A percentile compares a stretch with the other conserved stretches of the same genome.
Evolutionary conservation across 1,140 invertebrate genomes (phyloP).

Genomic region (Camponotus vicinus): DNA sequence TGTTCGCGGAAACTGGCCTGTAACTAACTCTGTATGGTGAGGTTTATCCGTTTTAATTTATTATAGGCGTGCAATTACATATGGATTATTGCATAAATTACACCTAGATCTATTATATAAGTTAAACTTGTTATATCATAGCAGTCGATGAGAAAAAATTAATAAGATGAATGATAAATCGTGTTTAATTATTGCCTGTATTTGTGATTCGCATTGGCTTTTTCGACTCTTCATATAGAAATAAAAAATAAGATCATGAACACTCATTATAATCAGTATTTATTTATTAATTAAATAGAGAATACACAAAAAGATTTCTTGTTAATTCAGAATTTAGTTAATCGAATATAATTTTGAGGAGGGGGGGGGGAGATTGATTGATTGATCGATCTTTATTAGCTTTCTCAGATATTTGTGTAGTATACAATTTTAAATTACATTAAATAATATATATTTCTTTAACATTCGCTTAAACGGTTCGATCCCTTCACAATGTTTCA

Average conservation of each 20-base stretch:
- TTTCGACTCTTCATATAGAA: background rate
- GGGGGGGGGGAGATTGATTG: no score
- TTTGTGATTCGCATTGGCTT: background rate
- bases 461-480: no score
- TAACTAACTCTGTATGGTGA: background rate
- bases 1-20: conserved; percentile 15
- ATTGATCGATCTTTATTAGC: no score
- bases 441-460: no score
- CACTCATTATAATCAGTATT: background rate
- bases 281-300: background rate
- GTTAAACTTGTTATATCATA: background rate
- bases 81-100: background rate
- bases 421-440: background rate
- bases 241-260: background rate
- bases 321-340: background rate
- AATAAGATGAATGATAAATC: background rate
- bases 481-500: no score
- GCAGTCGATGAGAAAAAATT: background rate
- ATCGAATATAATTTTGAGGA: background rate
- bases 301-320: background rate
- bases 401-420: no score
- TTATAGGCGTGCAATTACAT: background rate
- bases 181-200: background rate
- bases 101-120: background rate
- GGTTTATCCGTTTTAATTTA: background rate